phyloP scores from a whole-genome alignment of 2,113 vertebrate species.

The Colossoma macropomum region DNA sequence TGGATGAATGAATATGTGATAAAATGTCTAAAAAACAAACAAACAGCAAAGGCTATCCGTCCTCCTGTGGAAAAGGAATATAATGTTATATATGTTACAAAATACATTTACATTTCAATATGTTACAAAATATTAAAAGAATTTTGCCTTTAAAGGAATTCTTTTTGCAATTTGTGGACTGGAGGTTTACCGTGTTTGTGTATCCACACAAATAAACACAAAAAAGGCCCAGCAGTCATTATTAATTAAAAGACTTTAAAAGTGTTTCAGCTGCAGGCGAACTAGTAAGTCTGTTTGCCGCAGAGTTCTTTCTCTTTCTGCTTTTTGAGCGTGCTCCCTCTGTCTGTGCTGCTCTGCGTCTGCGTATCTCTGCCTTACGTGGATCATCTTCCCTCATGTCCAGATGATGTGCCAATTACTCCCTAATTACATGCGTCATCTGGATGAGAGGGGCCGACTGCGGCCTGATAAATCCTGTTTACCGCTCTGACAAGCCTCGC shows the following conservation, averaged over 20 bases:
- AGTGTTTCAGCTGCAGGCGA: not conserved
- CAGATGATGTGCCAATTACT: conserved; percentile 84
- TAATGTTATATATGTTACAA: conserved; percentile 27
- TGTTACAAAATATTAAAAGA: not conserved
- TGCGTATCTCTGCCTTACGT: conserved; percentile 64
- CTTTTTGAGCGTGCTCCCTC: conserved; percentile 21
- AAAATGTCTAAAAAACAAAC: not conserved
- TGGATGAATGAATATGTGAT: conserved; percentile 32
- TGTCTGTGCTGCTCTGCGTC: conserved; percentile 15
- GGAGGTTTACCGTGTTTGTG: not conserved
- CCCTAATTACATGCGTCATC: conserved; percentile 83
- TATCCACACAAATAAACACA: conserved; percentile 3
- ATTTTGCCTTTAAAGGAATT: not conserved
- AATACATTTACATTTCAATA: not conserved
- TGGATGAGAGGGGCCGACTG: conserved; percentile 77
- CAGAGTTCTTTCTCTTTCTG: conserved; percentile 22
- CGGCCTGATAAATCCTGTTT: conserved; percentile 81
- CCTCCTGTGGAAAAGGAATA: too few relatives aligned
- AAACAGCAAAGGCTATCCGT: too few relatives aligned
- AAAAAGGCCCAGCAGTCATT: not conserved
- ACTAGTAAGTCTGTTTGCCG: not conserved
- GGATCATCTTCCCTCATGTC: conserved; percentile 80
- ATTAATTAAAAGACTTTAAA: conserved; percentile 21
- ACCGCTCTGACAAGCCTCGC: conserved; percentile 73
- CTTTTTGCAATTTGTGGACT: not conserved